A percentile compares a stretch with the other conserved stretches of the same genome.
Evolutionary conservation across 2,797 vertebrate genomes (phyloP).

Genomic region (Catharus ustulatus): DNA sequence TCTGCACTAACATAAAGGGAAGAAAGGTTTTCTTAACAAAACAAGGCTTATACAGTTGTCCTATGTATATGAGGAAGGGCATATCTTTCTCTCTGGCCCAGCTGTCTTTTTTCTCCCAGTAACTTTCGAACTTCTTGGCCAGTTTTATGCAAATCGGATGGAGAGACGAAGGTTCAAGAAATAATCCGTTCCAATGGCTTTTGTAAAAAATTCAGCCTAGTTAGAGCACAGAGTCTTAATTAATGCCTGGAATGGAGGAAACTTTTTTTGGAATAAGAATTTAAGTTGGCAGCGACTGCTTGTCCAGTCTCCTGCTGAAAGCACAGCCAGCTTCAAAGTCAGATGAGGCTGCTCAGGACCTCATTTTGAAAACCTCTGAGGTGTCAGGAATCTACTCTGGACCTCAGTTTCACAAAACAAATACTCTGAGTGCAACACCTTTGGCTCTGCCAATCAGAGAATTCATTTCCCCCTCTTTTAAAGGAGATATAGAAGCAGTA

Average conservation of each 20-base stretch:
- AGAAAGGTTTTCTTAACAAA: conserved; percentile 27
- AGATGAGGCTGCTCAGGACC: neutral
- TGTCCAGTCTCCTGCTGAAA: neutral
- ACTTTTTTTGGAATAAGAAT: neutral
- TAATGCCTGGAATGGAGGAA: neutral
- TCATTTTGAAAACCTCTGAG: neutral
- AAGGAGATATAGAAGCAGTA: neutral
- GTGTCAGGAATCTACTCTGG: neutral
- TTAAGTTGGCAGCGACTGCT: neutral
- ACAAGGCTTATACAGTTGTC: neutral
- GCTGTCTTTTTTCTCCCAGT: neutral
- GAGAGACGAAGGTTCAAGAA: neutral
- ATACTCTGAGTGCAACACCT: neutral
- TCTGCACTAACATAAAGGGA: neutral
- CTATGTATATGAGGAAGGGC: neutral
- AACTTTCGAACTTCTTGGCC: neutral
- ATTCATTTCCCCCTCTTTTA: neutral
- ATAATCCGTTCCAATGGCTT: neutral
- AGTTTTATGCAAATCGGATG: neutral
- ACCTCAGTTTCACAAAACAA: neutral
- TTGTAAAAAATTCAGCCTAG: neutral
- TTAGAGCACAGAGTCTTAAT: neutral
- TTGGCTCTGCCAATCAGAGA: neutral
- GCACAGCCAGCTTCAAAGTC: neutral
- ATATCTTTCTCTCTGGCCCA: neutral